These are phyloP conservation scores for Tenthredo livida DNA, from an alignment of 2,888 invertebrate species.

Conservation along the genomic window DNA sequence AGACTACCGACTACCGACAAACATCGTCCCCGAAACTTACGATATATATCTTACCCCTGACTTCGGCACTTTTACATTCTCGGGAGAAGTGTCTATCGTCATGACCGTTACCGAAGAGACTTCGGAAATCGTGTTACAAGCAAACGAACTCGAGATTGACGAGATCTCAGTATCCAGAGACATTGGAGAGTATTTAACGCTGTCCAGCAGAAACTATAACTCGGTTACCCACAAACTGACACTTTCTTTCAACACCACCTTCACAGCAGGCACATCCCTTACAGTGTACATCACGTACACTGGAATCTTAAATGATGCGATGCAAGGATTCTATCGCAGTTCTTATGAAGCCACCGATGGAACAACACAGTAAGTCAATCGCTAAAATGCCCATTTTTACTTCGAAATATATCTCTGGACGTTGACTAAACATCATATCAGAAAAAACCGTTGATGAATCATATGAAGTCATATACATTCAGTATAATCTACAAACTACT, in stretches of 20 bases:
- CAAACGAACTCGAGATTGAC: slow-evolving; percentile 76
- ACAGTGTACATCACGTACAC: slow-evolving; percentile 80
- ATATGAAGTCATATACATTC: not conserved
- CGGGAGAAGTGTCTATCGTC: slow-evolving; percentile 78
- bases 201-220: slow-evolving; percentile 48
- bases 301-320: slow-evolving; percentile 81
- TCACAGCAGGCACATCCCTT: slow-evolving; percentile 77
- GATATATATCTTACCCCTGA: slow-evolving; percentile 79
- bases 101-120: slow-evolving; percentile 72
- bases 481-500: not conserved
- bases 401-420: not conserved
- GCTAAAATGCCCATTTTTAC: not conserved
- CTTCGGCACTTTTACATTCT: slow-evolving; percentile 77
- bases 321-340: slow-evolving; percentile 84
- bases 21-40: slow-evolving; percentile 80
- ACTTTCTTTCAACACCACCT: slow-evolving; percentile 75
- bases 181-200: not conserved
- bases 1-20: slow-evolving; percentile 80
- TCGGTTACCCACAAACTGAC: slow-evolving; percentile 80
- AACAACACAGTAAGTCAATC: slow-evolving; percentile 78
- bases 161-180: slow-evolving; percentile 54
- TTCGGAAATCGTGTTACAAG: slow-evolving; percentile 78
- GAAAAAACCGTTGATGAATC: not conserved
- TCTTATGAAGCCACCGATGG: slow-evolving; percentile 77
- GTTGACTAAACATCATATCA: not conserved